These are phyloP conservation scores for Ophion slaviceki DNA, from an alignment of 2,888 invertebrate genomes.

Conservation along the genomic window DNA sequence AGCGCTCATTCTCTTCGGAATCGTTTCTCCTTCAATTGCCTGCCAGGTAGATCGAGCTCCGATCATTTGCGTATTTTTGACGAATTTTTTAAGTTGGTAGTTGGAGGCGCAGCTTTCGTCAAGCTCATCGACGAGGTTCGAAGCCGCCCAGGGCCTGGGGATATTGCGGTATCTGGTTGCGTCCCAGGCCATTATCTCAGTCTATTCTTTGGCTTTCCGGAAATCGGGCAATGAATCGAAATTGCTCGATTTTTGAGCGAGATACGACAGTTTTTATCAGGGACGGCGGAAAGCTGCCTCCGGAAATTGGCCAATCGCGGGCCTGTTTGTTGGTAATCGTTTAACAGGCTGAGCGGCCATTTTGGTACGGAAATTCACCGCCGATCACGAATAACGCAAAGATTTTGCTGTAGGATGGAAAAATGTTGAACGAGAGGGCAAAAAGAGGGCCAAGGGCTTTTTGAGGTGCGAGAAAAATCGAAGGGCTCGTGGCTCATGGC, in stretches of 20 bases:
- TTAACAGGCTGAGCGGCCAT: background rate
- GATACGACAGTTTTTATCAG: background rate
- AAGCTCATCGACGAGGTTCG: background rate
- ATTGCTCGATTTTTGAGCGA: background rate
- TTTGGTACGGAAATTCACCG: background rate
- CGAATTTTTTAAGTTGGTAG: background rate
- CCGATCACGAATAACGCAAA: background rate
- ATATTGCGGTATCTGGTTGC: background rate
- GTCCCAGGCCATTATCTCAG: background rate
- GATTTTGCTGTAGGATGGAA: background rate
- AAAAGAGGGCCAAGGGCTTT: background rate
- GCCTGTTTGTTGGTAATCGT: background rate
- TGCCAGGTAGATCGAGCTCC: background rate
- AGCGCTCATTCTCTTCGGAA: slow-evolving; percentile 3
- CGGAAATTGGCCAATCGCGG: background rate
- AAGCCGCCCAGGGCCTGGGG: background rate
- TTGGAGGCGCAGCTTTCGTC: background rate
- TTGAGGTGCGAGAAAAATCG: background rate
- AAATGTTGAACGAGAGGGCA: background rate
- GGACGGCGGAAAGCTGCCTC: background rate
- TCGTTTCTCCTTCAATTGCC: background rate
- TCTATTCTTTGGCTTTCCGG: background rate
- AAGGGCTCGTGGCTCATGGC: slow-evolving; percentile 18
- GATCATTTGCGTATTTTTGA: background rate
- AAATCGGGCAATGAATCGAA: background rate